Conservation (phyloP, 2,888 invertebrate genomes). For the Drosophila mulleri region DNA sequence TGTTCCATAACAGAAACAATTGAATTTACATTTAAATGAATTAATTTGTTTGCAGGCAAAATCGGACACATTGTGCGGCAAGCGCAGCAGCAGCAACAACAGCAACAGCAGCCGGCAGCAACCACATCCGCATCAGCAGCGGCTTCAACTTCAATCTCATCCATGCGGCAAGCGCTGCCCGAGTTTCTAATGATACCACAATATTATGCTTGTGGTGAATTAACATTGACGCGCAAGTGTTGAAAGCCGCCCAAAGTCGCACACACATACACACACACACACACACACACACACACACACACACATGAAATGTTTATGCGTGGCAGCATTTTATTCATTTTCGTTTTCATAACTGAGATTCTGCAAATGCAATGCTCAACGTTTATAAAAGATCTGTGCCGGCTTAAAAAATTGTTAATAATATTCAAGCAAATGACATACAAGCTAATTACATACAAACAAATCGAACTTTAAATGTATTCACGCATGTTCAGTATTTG, state of each 20-base stretch:
- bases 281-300: constrained; percentile 3
- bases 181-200: constrained; percentile 84
- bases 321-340: constrained; percentile 30
- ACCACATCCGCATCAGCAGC: constrained; percentile 47
- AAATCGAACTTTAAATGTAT: background rate
- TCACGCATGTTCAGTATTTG: constrained; percentile 5
- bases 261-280: no score
- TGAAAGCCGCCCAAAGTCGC: constrained; percentile 40
- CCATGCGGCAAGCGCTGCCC: constrained; percentile 72
- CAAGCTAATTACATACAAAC: background rate
- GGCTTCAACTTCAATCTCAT: constrained; percentile 50
- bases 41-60: constrained; percentile 74
- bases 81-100: constrained; percentile 77
- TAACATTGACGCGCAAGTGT: constrained; percentile 83
- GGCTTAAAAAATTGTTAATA: background rate
- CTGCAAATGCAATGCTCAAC: constrained; percentile 11
- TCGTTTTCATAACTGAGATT: constrained; percentile 12
- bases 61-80: constrained; percentile 84
- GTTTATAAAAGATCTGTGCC: constrained; percentile 10
- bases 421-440: constrained; percentile 12
- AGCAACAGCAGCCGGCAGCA: constrained; percentile 49
- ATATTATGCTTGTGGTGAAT: constrained; percentile 84
- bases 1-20: no score
- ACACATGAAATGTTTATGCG: constrained; percentile 35
- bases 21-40: background rate